Evolutionary conservation across 2,113 vertebrate genomes (phyloP).

Genomic region (Sphaerodactylus townsendi): DNA sequence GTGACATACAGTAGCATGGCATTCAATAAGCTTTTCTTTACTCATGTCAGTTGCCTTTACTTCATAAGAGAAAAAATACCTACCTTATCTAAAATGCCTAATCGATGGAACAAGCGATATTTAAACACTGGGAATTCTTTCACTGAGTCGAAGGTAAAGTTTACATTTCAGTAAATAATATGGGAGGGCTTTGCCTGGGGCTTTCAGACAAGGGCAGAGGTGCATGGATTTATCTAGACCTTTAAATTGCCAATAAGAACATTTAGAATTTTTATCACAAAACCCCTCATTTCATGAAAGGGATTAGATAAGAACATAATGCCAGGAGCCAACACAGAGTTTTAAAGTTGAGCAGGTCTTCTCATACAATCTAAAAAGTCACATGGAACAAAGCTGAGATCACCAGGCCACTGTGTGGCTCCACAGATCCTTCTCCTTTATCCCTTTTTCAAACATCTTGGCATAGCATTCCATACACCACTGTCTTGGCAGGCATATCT

Average conservation of each 20-base stretch:
- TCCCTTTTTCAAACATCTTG: too few species aligned
- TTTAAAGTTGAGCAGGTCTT: background rate
- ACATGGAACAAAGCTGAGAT: too few species aligned
- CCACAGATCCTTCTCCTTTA: too few species aligned
- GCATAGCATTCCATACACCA: too few species aligned
- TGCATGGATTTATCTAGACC: conserved; percentile 21
- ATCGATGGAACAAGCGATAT: conserved; percentile 17
- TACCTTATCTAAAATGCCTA: conserved; percentile 26
- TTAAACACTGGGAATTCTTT: background rate
- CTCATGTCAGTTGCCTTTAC: background rate
- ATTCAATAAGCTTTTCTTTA: conserved; percentile 4
- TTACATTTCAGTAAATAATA: conserved; percentile 30
- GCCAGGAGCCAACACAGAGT: background rate
- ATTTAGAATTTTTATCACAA: conserved; percentile 28
- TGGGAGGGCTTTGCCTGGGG: conserved; percentile 3
- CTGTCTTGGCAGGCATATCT: too few species aligned
- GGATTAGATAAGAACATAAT: conserved; percentile 12
- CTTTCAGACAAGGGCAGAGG: conserved; percentile 19
- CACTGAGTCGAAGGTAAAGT: conserved; percentile 11
- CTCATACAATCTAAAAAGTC: background rate
- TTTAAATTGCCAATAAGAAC: conserved; percentile 32
- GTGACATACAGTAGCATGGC: conserved; percentile 9
- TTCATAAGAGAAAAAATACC: conserved; percentile 13
- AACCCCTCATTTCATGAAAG: background rate
- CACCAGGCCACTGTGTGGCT: too few species aligned